Conservation (phyloP, 2,888 invertebrate species). For the Gymnocheta viridis region DNA sequence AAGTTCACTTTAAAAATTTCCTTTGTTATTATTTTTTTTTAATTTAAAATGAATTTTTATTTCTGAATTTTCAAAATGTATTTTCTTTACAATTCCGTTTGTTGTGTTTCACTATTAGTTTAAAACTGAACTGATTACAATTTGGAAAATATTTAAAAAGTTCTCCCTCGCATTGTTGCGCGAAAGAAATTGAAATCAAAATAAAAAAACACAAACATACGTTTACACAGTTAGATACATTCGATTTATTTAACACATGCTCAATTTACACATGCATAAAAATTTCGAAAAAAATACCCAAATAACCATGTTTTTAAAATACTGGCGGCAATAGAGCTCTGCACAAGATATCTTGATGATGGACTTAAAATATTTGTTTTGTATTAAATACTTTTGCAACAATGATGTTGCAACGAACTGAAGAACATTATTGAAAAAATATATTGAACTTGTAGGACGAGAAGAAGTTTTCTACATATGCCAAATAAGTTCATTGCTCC, state of each 20-base stretch:
- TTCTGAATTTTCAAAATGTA: constrained; percentile 37
- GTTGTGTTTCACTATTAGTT: constrained; percentile 73
- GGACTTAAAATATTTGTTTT: too few species aligned
- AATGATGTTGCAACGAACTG: too few species aligned
- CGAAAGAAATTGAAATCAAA: constrained; percentile 54
- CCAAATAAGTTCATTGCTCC: too few species aligned
- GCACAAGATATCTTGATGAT: too few species aligned
- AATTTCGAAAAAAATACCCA: constrained; percentile 9
- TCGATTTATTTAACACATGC: constrained; percentile 41
- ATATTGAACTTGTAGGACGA: too few species aligned
- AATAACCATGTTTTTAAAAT: background rate
- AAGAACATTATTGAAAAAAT: too few species aligned
- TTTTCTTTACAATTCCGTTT: constrained; percentile 57
- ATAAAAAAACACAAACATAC: constrained; percentile 38
- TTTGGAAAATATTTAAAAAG: constrained; percentile 73
- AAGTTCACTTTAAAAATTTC: constrained; percentile 36
- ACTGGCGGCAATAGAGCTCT: too few species aligned
- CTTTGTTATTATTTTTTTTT: constrained; percentile 17
- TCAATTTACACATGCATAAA: constrained; percentile 33
- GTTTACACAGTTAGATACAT: background rate
- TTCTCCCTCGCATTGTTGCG: constrained; percentile 64
- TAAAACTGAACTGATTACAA: constrained; percentile 75
- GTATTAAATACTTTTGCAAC: too few species aligned
- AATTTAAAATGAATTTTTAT: constrained; percentile 21
- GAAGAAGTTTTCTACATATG: too few species aligned